These are phyloP conservation scores for Lophotis ruficrista DNA, from an alignment of 2,113 vertebrate genomes.

Conservation along the genomic window DNA sequence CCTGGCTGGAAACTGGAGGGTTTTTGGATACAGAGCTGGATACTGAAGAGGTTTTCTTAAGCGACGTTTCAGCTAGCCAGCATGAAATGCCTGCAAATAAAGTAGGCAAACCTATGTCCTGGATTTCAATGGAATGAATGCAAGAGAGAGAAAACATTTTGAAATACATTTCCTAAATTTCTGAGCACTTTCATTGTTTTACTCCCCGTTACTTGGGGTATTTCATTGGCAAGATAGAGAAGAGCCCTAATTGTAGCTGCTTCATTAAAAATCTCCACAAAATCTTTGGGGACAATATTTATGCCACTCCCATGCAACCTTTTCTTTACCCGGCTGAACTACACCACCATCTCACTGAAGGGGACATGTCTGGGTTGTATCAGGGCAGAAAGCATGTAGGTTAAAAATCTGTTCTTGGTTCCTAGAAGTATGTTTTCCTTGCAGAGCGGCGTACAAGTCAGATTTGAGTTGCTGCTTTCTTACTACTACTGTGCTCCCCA, in stretches of 20 bases:
- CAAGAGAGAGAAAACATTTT: background rate
- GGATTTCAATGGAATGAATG: background rate
- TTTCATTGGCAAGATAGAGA: background rate
- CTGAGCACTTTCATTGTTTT: background rate
- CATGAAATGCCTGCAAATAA: background rate
- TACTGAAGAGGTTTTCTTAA: background rate
- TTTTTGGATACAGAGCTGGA: background rate
- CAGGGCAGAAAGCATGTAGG: background rate
- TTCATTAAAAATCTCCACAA: background rate
- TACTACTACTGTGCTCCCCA: background rate
- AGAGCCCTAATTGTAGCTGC: background rate
- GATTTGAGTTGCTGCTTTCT: background rate
- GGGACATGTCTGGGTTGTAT: fast-evolving
- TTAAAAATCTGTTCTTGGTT: background rate
- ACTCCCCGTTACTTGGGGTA: background rate
- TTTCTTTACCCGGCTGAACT: background rate
- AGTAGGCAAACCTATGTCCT: background rate
- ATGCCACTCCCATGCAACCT: background rate
- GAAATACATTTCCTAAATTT: background rate
- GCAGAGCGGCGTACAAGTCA: background rate
- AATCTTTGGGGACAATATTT: background rate
- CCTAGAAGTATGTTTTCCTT: background rate
- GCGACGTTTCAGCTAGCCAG: background rate
- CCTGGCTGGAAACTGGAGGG: background rate
- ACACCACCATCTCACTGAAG: background rate